Conservation (phyloP, 2,113 vertebrate genomes). For the Crotalus tigris region DNA sequence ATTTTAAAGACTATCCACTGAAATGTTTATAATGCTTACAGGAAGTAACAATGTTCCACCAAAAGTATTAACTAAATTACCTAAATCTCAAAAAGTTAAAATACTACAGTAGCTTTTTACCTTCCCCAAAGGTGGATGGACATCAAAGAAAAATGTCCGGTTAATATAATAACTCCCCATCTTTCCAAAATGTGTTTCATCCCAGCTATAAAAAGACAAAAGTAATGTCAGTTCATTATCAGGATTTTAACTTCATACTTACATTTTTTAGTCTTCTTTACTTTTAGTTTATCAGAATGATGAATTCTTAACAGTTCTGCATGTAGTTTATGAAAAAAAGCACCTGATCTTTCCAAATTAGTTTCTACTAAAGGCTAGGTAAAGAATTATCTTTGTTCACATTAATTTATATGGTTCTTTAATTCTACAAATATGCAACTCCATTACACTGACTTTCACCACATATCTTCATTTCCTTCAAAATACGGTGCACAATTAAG, state of each 20-base stretch:
- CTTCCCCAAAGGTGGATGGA: constrained; percentile 96
- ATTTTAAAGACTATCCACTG: background rate
- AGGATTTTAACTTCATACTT: background rate
- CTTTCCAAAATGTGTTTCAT: constrained; percentile 99
- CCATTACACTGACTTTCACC: background rate
- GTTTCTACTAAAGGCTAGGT: background rate
- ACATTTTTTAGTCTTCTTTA: background rate
- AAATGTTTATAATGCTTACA: background rate
- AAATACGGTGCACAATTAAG: background rate
- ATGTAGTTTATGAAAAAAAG: background rate
- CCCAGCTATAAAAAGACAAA: constrained; percentile 82
- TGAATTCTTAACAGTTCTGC: background rate
- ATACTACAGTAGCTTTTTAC: constrained; percentile 64
- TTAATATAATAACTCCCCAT: constrained; percentile 99
- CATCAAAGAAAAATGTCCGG: constrained; percentile 97
- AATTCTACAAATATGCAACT: background rate
- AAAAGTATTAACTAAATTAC: background rate
- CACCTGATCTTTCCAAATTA: background rate
- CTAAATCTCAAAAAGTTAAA: background rate
- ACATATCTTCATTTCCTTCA: background rate
- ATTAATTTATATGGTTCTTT: background rate
- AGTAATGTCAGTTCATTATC: background rate
- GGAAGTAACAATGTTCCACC: background rate
- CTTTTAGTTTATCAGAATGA: background rate
- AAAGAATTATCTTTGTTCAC: background rate